phyloP scores from a whole-genome alignment of 1,140 invertebrate genomes.

The Helicoverpa zea region DNA sequence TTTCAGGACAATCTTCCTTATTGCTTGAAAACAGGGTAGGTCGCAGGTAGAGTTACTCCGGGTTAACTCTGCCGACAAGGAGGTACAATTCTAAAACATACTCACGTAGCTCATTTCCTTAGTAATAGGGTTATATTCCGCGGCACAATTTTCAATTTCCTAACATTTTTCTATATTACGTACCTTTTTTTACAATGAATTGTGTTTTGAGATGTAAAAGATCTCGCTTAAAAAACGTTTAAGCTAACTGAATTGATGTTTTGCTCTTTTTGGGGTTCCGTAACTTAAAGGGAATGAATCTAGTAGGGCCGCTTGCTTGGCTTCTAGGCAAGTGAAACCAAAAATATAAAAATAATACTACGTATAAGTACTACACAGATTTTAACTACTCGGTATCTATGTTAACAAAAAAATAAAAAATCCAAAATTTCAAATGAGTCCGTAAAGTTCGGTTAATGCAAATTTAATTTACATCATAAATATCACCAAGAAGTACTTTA shows the following conservation, averaged over 20 bases:
- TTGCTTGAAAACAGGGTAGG: conserved; percentile 25
- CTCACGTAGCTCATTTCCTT: conserved; percentile 84
- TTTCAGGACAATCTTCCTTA: conserved; percentile 41
- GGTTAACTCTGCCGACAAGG: conserved; percentile 20
- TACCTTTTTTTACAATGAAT: conserved; percentile 60
- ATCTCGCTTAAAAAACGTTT: conserved; percentile 37
- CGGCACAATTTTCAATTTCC: conserved; percentile 84
- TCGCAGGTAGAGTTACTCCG: conserved; percentile 24
- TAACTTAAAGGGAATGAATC: too few relatives aligned
- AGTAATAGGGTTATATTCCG: conserved; percentile 83
- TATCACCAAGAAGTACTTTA: too few relatives aligned
- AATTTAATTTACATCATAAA: too few relatives aligned
- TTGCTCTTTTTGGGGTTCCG: background rate
- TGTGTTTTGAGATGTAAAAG: conserved; percentile 48
- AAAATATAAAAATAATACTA: too few relatives aligned
- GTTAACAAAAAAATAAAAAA: too few relatives aligned
- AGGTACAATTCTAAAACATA: conserved; percentile 74
- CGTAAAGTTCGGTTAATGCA: too few relatives aligned
- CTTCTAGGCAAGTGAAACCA: too few relatives aligned
- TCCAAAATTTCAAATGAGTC: too few relatives aligned
- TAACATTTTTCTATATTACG: conserved; percentile 80
- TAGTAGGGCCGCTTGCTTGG: too few relatives aligned
- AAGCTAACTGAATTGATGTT: conserved; percentile 12
- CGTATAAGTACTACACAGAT: too few relatives aligned
- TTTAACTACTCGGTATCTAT: too few relatives aligned